Conservation (phyloP, 2,797 vertebrate genomes). For the Lutjanus campechanus region DNA sequence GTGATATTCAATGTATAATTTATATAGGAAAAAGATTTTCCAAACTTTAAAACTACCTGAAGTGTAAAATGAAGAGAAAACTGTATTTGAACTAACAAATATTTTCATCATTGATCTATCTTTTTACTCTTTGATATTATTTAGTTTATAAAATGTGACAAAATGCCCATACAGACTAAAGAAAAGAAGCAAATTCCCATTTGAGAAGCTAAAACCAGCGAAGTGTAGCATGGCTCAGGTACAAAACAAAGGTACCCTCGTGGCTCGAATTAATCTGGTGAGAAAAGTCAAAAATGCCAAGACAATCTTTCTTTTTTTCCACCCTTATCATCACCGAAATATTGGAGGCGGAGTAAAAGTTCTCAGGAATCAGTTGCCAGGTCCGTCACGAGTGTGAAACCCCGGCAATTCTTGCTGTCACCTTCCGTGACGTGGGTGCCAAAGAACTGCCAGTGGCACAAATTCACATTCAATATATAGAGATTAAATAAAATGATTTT, state of each 20-base stretch:
- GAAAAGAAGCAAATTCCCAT: too few relatives aligned
- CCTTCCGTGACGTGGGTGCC: conserved; percentile 32
- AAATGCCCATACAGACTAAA: too few relatives aligned
- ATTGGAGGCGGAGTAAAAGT: conserved; percentile 11
- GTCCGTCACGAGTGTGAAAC: conserved; percentile 49
- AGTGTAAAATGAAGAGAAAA: too few relatives aligned
- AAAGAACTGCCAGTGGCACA: conserved; percentile 37
- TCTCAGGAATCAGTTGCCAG: conserved; percentile 47
- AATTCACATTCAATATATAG: conserved; percentile 18
- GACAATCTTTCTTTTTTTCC: background rate
- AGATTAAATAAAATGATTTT: too few relatives aligned
- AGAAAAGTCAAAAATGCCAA: conserved; percentile 24
- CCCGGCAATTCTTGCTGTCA: conserved; percentile 50
- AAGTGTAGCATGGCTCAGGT: background rate
- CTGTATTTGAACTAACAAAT: too few relatives aligned
- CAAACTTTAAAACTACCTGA: too few relatives aligned
- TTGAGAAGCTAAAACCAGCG: background rate
- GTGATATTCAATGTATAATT: too few relatives aligned
- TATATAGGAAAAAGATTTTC: too few relatives aligned
- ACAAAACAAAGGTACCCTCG: too few relatives aligned
- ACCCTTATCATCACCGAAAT: conserved; percentile 11
- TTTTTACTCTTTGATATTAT: too few relatives aligned
- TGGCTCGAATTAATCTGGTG: conserved; percentile 1
- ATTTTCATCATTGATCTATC: too few relatives aligned
- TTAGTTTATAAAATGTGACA: too few relatives aligned